Base-by-base conservation (phyloP, 2,113 vertebrate genomes). In the Galbula dea region DNA sequence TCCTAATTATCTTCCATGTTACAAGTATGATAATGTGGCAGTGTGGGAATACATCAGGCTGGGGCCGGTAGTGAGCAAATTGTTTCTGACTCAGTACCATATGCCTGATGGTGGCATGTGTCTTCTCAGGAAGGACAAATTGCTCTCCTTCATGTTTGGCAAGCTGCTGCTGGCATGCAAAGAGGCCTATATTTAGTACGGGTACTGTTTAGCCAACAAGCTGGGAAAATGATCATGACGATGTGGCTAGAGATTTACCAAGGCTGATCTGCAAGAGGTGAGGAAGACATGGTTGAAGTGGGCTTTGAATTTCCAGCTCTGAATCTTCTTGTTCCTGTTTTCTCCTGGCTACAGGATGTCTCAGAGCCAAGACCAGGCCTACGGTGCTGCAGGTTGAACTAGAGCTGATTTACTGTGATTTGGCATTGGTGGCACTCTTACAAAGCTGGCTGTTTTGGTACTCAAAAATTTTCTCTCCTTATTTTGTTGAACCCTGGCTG, bases 81-180 rank as follows among this genome's bases (percentile, higher is more conserved):
- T 62, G 82, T 93, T 93, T 93, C 93, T 96, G 93, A 92, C 94
- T 79, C 1, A 0, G 58, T 74, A 82, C 75, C 89, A 85, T 67
- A 62, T 21, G 80, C 86, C 74, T 94, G 86, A 94, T 89, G 81
- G 92, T 91, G 91, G 83, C 92, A 96, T 87, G 89, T 94, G 76
- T 85, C 89, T 96, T 89, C 94, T 89, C 84, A 95, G 92, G 94
- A 96, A 96, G 92, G 92, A 95, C 90, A 94, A 95, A 93, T 93
- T 93, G 66, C 86, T 86, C 89, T 96, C 88, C 88, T 94, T 94
- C 88, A 76, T 7, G 59, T 95, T 93, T 96, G 91, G 94, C 90
- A 92, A 85, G 84, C 76, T 92, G 37, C 61, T 55, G 49, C 68
- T 95, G 92, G 94, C 81, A 66, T 91, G 88, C 84, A 76, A 52